These are phyloP conservation scores for Psammodynastes pulverulentus DNA, from an alignment of 2,113 vertebrate species.

Conservation along the genomic window DNA sequence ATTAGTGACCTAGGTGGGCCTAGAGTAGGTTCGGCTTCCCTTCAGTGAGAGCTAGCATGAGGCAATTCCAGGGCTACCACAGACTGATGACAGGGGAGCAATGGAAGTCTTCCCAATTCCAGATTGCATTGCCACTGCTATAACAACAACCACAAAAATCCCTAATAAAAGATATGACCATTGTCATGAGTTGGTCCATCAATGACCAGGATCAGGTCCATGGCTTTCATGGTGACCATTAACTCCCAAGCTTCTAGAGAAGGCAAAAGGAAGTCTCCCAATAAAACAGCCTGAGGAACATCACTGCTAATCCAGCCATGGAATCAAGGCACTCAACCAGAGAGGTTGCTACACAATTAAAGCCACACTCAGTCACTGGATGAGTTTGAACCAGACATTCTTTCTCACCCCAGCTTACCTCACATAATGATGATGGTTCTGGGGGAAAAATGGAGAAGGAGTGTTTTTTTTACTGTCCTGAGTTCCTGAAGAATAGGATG, in stretches of 20 bases:
- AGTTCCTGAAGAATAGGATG: neutral
- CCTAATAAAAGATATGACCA: neutral
- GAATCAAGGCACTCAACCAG: neutral
- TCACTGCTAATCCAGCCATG: neutral
- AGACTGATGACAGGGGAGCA: neutral
- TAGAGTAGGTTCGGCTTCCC: neutral
- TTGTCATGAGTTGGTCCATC: neutral
- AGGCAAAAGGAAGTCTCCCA: neutral
- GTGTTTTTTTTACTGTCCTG: neutral
- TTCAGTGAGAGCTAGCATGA: neutral
- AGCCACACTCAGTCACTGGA: neutral
- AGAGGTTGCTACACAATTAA: neutral
- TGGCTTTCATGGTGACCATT: neutral
- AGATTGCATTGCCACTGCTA: neutral
- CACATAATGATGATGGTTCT: neutral
- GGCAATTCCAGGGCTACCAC: neutral
- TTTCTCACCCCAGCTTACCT: neutral
- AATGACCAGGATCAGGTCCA: neutral
- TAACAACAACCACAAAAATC: neutral
- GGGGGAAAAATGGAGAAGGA: neutral
- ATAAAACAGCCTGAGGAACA: neutral
- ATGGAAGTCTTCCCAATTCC: neutral
- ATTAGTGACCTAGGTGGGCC: neutral
- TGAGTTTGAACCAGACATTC: neutral
- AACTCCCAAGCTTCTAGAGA: neutral